Evolutionary conservation across 2,797 vertebrate genomes (phyloP).

Genomic region (Pseudochaenichthys georgianus): DNA sequence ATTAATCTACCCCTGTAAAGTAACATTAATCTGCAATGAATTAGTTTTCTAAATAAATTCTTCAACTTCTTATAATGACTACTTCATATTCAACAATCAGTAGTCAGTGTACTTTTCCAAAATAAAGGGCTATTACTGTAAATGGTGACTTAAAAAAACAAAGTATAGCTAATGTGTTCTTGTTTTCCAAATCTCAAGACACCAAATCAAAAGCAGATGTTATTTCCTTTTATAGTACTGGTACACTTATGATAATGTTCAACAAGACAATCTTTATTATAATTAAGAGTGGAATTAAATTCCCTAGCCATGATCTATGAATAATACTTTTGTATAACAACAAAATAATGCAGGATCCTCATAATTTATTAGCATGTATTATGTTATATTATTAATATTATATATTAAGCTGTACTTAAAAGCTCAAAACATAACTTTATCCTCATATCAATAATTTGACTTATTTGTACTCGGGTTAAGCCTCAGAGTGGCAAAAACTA

Average conservation of each 20-base stretch:
- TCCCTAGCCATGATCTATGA: background rate
- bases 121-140: background rate
- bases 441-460: background rate
- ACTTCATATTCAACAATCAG: constrained; percentile 1
- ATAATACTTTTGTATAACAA: background rate
- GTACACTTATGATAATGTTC: background rate
- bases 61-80: constrained; percentile 6
- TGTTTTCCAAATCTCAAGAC: constrained; percentile 22
- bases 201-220: constrained; percentile 21
- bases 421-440: background rate
- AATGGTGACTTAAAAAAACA: constrained; percentile 11
- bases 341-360: background rate
- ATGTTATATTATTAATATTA: no score
- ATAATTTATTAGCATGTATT: background rate
- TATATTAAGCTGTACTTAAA: background rate
- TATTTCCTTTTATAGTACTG: constrained; percentile 6
- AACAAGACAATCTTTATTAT: background rate
- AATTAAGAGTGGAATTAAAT: constrained; percentile 3
- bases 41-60: background rate
- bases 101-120: background rate
- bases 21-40: constrained; percentile 7
- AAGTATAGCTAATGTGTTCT: constrained; percentile 16
- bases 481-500: background rate
- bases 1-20: no score
- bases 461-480: background rate